phyloP scores from a whole-genome alignment of 92 coral and sea anemone species.

The Actinostola sp. region DNA sequence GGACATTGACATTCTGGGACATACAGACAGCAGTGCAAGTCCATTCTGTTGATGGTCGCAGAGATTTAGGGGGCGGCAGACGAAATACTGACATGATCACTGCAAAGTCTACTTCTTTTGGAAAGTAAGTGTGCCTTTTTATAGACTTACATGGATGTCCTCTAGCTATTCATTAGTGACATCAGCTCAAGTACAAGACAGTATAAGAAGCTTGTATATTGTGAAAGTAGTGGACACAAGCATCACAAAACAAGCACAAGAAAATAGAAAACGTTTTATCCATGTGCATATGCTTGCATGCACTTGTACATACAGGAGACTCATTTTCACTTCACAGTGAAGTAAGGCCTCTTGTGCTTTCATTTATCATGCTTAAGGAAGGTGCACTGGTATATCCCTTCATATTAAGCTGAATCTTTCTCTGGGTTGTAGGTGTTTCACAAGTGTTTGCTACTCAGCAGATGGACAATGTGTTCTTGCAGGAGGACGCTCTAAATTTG shows the following conservation, averaged over 20 bases:
- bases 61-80: slow-evolving; percentile 84
- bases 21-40: slow-evolving; percentile 74
- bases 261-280: too few species aligned
- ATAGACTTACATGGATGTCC: background rate
- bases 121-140: slow-evolving; percentile 79
- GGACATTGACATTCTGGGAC: slow-evolving; percentile 93
- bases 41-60: slow-evolving; percentile 88
- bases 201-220: too few species aligned
- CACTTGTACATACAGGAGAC: too few species aligned
- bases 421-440: slow-evolving; percentile 71
- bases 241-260: too few species aligned
- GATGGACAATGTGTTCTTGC: slow-evolving; percentile 93
- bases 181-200: too few species aligned
- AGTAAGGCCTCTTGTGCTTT: too few species aligned
- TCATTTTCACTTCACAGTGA: too few species aligned
- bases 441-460: slow-evolving; percentile 92
- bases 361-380: too few species aligned
- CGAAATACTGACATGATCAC: slow-evolving; percentile 77
- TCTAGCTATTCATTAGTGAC: background rate
- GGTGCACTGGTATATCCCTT: too few species aligned
- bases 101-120: slow-evolving; percentile 78
- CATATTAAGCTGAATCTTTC: background rate
- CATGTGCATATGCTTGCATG: too few species aligned
- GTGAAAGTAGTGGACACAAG: too few species aligned
- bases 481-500: slow-evolving; percentile 90